A percentile compares a stretch with the other conserved stretches of the same genome.
These are phyloP conservation scores for Liposcelis brunnea DNA, from an alignment of 2,888 invertebrate species.

Conservation along the genomic window DNA sequence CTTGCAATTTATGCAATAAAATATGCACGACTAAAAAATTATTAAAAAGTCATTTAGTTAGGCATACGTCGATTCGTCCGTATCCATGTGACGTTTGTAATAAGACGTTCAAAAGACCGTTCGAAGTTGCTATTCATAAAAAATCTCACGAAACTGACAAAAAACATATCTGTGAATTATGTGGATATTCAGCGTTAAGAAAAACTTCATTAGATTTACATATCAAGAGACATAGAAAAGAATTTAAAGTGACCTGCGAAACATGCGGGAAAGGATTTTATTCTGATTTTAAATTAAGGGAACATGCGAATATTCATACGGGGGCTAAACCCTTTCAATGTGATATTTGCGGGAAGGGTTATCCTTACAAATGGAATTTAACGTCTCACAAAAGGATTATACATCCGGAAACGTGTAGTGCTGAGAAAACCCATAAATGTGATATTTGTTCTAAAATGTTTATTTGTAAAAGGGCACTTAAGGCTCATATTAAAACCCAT, in stretches of 20 bases:
- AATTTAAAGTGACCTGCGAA: slow-evolving; percentile 26
- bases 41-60: slow-evolving; percentile 12
- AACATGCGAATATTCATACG: slow-evolving; percentile 35
- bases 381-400: slow-evolving; percentile 21
- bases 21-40: slow-evolving; percentile 11
- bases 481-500: slow-evolving; percentile 11
- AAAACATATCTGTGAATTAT: slow-evolving; percentile 17
- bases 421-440: slow-evolving; percentile 1
- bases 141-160: slow-evolving; percentile 13
- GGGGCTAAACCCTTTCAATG: slow-evolving; percentile 21
- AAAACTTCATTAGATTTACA: slow-evolving; percentile 33
- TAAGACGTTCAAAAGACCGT: slow-evolving; percentile 16
- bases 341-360: slow-evolving; percentile 24
- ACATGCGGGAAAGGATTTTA: slow-evolving; percentile 26
- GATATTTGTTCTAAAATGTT: slow-evolving; percentile 11
- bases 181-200: slow-evolving; percentile 27
- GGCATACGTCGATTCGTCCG: slow-evolving; percentile 15
- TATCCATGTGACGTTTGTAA: slow-evolving; percentile 17
- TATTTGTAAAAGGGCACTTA: slow-evolving; percentile 11
- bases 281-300: slow-evolving; percentile 27
- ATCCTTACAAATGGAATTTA: slow-evolving; percentile 25
- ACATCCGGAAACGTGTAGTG: slow-evolving; percentile 11
- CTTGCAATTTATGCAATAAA: slow-evolving; percentile 15
- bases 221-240: slow-evolving; percentile 35
- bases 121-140: slow-evolving; percentile 14